Base-by-base conservation (phyloP, 1,140 invertebrate genomes). In the Phenacoccus solenopsis region DNA sequence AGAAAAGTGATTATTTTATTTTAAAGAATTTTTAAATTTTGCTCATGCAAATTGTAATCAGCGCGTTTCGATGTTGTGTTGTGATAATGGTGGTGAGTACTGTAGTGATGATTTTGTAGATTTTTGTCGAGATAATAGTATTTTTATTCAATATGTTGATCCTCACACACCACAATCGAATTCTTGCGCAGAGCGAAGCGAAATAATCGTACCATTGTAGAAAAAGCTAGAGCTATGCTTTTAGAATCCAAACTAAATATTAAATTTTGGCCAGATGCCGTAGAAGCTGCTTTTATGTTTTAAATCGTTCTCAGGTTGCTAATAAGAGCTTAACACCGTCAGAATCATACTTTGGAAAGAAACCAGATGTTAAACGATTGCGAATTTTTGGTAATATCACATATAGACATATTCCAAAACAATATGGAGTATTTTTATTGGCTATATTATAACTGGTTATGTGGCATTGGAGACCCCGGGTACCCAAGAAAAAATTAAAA, bases 181-280 rank as follows among this genome's bases (percentile, higher is more conserved):
- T 74, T 78, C 76, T n/a, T 70, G 73, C 20, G 72, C 75, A 16
- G 79, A 80, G 72, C 67, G 79, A 67, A 49, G 74, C n/a, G n/a
- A n/a, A n/a, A n/a, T 13, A 79, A 79, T 68, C n/a, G 77, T 24
- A 77, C 73, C 0, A 28, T 79, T 4, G 20, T 72, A 0, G 73
- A 77, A n/a, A 72, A 70, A 67, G 77, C 75, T 3, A 70, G 76
- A 67, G 59, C 75, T n/a, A 72, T 79, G 73, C 27, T 79, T 1
- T 16, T 72, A 7, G 74, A 78, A 28, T 61, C 72, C 25, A 28
- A 72, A 1, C 28, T 79, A 22, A 22, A 49, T 25, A 69, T 70
- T 24, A 35, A 28, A 1, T 73, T 75, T 64, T 80, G 79, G 78
- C 72, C 73, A 25, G 77, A 79, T 67, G 77, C 75, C 22, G 67